Evolutionary conservation across 2,797 vertebrate species (phyloP).

Genomic region (Halcyon smyrnensis): DNA sequence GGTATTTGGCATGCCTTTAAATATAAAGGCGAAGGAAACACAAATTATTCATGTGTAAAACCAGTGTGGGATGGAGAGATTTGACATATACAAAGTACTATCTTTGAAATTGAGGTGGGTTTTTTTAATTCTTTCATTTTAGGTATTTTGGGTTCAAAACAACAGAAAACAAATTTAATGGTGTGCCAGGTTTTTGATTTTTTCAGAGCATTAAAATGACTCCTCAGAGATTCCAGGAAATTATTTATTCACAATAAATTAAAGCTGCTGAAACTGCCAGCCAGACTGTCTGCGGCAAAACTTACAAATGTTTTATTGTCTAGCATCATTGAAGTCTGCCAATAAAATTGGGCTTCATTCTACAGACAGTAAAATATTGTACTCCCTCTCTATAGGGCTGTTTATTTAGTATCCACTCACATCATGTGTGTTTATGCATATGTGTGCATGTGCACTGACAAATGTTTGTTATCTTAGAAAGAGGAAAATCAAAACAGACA

Average conservation of each 20-base stretch:
- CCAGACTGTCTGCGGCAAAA: constrained; percentile 57
- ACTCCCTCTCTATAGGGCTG: not conserved
- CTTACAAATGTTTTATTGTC: constrained; percentile 69
- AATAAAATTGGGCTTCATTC: constrained; percentile 38
- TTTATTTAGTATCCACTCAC: constrained; percentile 22
- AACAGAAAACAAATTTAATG: constrained; percentile 5
- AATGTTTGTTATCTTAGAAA: not conserved
- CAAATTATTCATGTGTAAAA: not conserved
- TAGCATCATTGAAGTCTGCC: constrained; percentile 50
- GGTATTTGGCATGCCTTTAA: constrained; percentile 29
- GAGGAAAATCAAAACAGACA: not conserved
- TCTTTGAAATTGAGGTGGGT: constrained; percentile 9
- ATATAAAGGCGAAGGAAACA: constrained; percentile 14
- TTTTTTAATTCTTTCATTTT: not conserved
- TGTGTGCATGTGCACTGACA: not conserved
- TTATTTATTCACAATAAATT: constrained; percentile 73
- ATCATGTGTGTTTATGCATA: not conserved
- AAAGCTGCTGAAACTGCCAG: constrained; percentile 59
- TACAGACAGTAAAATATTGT: constrained; percentile 46
- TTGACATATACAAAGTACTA: not conserved
- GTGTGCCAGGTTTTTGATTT: constrained; percentile 29
- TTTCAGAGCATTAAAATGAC: constrained; percentile 19
- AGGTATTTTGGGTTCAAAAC: constrained; percentile 52
- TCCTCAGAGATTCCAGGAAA: constrained; percentile 52
- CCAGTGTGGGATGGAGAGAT: constrained; percentile 11